Percentiles rank a stretch among this genome's conserved stretches.
These are phyloP conservation scores for Ectropis crepuscularia DNA, from an alignment of 2,888 invertebrate species.

Conservation along the genomic window DNA sequence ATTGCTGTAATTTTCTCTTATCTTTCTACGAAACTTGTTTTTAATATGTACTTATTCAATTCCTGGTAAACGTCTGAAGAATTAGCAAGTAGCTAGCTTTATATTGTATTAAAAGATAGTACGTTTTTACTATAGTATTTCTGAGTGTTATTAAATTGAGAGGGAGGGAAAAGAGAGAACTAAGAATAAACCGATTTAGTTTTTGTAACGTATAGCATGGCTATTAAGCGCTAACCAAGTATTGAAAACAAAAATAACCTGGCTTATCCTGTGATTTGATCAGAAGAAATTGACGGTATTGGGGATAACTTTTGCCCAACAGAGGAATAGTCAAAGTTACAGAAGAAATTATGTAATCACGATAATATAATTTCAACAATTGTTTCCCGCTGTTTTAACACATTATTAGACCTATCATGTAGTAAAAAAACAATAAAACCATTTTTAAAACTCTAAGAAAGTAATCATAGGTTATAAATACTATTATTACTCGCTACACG, in stretches of 20 bases:
- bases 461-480: slow-evolving; percentile 25
- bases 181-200: no score
- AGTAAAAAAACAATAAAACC: slow-evolving; percentile 17
- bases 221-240: no score
- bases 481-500: slow-evolving; percentile 19
- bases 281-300: no score
- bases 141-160: no score
- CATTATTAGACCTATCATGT: slow-evolving; percentile 15
- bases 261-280: no score
- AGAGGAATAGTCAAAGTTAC: background rate
- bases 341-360: background rate
- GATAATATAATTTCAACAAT: slow-evolving; percentile 3
- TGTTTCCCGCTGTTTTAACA: slow-evolving; percentile 8
- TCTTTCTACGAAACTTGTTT: slow-evolving; percentile 9
- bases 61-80: background rate
- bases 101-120: background rate
- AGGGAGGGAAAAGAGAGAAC: no score
- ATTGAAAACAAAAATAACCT: no score
- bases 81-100: background rate
- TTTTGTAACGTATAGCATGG: no score
- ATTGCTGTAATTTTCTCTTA: slow-evolving; percentile 30
- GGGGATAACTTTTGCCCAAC: no score
- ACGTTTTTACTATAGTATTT: no score
- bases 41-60: background rate
- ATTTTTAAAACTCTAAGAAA: slow-evolving; percentile 12